Evolutionary conservation across 2,797 vertebrate species (phyloP), one percentile per base, ranked within the genome.

Genomic region (Denticeps clupeoides): DNA sequence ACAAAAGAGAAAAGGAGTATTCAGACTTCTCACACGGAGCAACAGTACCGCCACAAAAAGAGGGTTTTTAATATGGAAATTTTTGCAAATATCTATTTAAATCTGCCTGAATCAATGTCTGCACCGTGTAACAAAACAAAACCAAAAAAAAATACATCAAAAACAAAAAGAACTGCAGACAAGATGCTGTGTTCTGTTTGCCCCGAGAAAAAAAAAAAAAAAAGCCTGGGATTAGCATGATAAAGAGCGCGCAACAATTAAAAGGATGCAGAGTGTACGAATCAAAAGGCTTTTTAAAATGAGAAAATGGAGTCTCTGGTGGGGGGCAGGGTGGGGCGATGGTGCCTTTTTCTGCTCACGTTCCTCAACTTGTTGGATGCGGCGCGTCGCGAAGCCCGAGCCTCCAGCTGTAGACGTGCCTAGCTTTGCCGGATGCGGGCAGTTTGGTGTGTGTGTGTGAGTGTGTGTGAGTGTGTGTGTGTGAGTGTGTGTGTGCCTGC

Each of bases 31-130:
- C 45, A 35, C 27, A 28, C 37, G 8, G 4, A 46, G 27, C 21
- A 45, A 38, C 15, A 27, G 29, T 28, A 9, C 45, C 33, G 22
- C 45, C 55, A 56, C 41, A 51, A 29, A 49, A 52, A 55, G 23
- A 23, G 13, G 22, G 37, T 19, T 46, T 62, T 55, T 55, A 51
- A 55, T 59, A 62, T 64, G 65, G 59, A 64, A 56, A 64, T 62
- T 52, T 49, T 54, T 52, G 56, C 41, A 54, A 56, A 63, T 56
- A 49, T 53, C 24, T 47, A 12, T 58, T 60, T 43, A 41, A 48
- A 56, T 29, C 41, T 41, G 58, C 47, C 42, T 57, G 51, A 59
- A 51, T 59, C 55, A 49, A 49, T 12, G 48, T 49, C 33, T 55
- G 53, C 28, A 18, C 45, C 38, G 47, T 8, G 33, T 13, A 29